Evolutionary conservation across 2,888 invertebrate genomes (phyloP), one percentile per base, ranked within the genome.

Genomic region (Oligia fasciuncula): DNA sequence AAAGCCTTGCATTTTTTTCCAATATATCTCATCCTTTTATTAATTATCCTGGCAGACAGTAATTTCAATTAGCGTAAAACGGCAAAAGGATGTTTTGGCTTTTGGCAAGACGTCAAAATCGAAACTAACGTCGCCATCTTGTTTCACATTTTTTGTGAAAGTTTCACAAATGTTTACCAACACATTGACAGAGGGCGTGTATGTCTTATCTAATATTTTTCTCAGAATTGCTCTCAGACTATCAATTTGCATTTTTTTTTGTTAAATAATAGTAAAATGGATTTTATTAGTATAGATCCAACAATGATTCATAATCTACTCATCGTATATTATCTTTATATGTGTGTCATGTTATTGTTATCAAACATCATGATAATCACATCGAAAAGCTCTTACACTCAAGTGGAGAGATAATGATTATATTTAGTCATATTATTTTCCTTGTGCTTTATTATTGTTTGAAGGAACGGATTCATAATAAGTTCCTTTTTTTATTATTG

Each of bases 361-460:
- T 89, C 87, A 82, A 57, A 67, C 74, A 63, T 66, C 66, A 14
- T 69, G 60, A 70, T 73, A 23, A 77, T 76, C 83, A 89, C 83
- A 88, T 74, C 71, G 78, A 85, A 90, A 89, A 85, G 81, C 91
- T 87, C 87, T 92, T 82, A 83, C 77, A 62, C 70, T 85, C 46
- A 80, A 87, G 87, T 90, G 85, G 79, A 83, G 73, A 84, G 14
- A 67, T 71, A 63, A 71, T 71, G n/a, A 19, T 43, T 40, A 6
- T 70, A 70, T 14, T 8, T 51, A 40, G 13, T n/a, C 62, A n/a
- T n/a, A 5, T 66, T 60, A 17, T 66, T 51, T 49, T 17, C 40
- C 2, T 40, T 57, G 8, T 40, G 40, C 40, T 82, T 57, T 69
- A 40, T 62, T 66, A 51, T 60, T 67, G 43, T 82, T 65, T 17